Percentiles rank a stretch among this genome's conserved stretches.
Conservation (phyloP, 1,140 invertebrate species). For the Leptinotarsa undecemlineata region DNA sequence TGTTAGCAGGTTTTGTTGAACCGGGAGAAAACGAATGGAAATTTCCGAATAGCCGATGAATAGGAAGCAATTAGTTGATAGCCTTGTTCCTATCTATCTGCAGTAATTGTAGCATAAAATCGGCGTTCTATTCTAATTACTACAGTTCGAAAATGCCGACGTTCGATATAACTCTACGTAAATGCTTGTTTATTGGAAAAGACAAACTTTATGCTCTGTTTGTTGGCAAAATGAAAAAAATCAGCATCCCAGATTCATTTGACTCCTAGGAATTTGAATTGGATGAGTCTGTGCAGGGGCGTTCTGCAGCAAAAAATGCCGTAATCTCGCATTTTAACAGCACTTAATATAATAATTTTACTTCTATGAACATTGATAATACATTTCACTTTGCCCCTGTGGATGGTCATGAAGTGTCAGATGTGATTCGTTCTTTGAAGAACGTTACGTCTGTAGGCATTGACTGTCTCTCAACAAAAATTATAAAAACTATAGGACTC, state of each 20-base stretch:
- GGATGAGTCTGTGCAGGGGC: background rate
- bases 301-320: no score
- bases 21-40: background rate
- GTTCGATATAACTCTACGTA: conserved; percentile 8
- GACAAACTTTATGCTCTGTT: background rate
- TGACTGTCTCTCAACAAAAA: no score
- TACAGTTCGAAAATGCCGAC: background rate
- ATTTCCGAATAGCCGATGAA: conserved; percentile 22
- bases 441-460: no score
- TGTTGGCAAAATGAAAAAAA: background rate
- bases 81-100: conserved; percentile 22
- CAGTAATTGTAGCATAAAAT: conserved; percentile 23
- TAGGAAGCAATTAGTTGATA: conserved; percentile 27
- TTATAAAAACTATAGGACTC: no score
- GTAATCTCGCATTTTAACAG: no score
- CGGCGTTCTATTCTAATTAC: conserved; percentile 17
- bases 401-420: no score
- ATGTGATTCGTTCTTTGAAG: no score
- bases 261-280: background rate
- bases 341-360: no score
- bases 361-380: no score
- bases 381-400: no score
- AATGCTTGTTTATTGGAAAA: conserved; percentile 18
- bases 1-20: no score
- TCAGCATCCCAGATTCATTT: background rate